Percentiles rank a stretch among this genome's conserved stretches.
These are phyloP conservation scores for Balaeniceps rex DNA, from an alignment of 2,113 vertebrate genomes.

Conservation along the genomic window DNA sequence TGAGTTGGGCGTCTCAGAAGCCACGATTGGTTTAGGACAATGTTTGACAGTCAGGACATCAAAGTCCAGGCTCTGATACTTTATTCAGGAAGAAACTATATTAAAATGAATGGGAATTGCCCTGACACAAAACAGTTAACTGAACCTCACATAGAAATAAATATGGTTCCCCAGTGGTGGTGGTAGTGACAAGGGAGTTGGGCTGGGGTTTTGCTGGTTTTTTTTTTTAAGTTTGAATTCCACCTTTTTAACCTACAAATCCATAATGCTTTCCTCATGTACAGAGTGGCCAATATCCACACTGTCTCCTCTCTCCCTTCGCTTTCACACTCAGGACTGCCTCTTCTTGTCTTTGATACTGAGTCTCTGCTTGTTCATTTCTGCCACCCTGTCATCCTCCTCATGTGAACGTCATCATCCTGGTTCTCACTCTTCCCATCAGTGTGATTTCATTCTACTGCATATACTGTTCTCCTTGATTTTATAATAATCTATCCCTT, in stretches of 20 bases:
- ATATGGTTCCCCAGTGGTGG: neutral
- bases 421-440: neutral
- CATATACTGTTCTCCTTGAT: neutral
- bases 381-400: neutral
- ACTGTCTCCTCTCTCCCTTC: neutral
- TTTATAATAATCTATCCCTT: neutral
- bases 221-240: neutral
- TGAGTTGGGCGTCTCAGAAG: neutral
- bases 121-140: neutral
- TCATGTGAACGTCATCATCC: neutral
- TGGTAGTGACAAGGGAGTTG: neutral
- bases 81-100: neutral
- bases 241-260: neutral
- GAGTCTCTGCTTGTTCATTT: neutral
- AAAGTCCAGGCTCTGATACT: neutral
- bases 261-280: neutral
- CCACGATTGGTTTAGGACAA: neutral
- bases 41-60: neutral
- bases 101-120: neutral
- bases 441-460: neutral
- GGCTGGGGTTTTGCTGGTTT: neutral
- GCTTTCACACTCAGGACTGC: neutral
- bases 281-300: neutral
- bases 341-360: neutral
- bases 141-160: neutral